These are phyloP conservation scores for Drosophila cognata DNA, from an alignment of 2,888 invertebrate species.

Conservation along the genomic window DNA sequence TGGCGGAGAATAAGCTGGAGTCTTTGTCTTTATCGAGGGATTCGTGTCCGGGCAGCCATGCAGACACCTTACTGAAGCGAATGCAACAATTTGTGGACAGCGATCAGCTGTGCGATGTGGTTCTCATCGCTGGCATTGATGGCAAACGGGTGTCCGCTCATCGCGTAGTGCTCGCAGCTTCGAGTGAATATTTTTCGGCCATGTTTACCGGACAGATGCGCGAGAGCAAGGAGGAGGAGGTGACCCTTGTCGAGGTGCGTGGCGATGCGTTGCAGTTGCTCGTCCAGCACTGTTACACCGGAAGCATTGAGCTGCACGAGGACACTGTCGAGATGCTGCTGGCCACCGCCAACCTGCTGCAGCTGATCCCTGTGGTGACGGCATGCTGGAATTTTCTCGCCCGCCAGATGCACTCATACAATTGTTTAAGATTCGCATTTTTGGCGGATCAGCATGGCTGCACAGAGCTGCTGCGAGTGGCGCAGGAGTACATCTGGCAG, in stretches of 20 bases:
- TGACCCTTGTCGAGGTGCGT: slow-evolving; percentile 91
- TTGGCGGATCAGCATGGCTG: slow-evolving; percentile 97
- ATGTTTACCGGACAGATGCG: too few relatives aligned
- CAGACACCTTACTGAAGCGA: slow-evolving; percentile 90
- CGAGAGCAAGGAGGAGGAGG: slow-evolving; percentile 93
- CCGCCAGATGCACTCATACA: slow-evolving; percentile 93
- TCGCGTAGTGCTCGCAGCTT: slow-evolving; percentile 94
- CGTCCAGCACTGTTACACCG: too few relatives aligned
- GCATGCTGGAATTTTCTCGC: slow-evolving; percentile 95
- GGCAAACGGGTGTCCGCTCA: slow-evolving; percentile 91
- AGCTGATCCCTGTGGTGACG: slow-evolving; percentile 93
- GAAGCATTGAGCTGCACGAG: slow-evolving; percentile 87
- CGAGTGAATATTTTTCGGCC: slow-evolving; percentile 96
- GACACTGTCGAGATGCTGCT: slow-evolving; percentile 95
- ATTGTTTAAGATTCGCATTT: slow-evolving; percentile 96
- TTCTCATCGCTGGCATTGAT: slow-evolving; percentile 77
- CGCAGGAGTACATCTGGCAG: slow-evolving; percentile 93
- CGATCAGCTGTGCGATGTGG: too few relatives aligned
- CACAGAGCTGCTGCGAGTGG: slow-evolving; percentile 90
- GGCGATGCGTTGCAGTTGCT: too few relatives aligned
- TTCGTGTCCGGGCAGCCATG: slow-evolving; percentile 90
- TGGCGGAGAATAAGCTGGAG: slow-evolving; percentile 78
- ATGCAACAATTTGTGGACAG: too few relatives aligned
- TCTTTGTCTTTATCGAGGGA: slow-evolving; percentile 89
- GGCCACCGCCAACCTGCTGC: slow-evolving; percentile 94